Evolutionary conservation across 2,113 vertebrate species (phyloP), one percentile per base, ranked within the genome.

Genomic region (Sorex fumeus): DNA sequence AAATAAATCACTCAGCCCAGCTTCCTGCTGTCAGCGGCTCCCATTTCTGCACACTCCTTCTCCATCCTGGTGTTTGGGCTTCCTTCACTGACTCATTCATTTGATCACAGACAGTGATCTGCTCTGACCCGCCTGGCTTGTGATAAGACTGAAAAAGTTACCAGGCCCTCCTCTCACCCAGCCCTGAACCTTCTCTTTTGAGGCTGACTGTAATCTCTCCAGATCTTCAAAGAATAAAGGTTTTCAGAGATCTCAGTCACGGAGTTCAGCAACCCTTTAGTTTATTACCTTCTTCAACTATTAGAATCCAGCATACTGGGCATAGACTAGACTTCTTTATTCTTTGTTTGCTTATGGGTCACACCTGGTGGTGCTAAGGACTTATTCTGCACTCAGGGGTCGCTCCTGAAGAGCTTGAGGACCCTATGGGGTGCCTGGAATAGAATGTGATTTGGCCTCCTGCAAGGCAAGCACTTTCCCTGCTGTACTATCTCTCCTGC

Each of bases 201-300:
- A 87, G 66, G 70, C 6, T 74, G 2, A 19, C 16, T 7, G 0
- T 21, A 25, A 8, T 79, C 89, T 83, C 13, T 69, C 28, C 76
- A 1, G 0, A 43, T 64, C 23, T 69, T 70, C 28, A 30, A 15
- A 53, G 8, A 19, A 86, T 66, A 40, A 0, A 76, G 7, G 43
- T 81, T 91, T 93, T 23, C 19, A 88, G 45, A 30, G 53, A 27
- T 88, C 70, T 90, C 76, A 6, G 19, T 23, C 32, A 60, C 47
- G 28, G 69, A 86, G 10, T 28, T 87, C 25, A 93, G 69, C 88
- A 95, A 57, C 25, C 3, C 43, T 86, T 79, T 19, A 19, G 10
- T 62, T 88, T 85, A 25, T 85, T 66, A 12, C 28, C 27, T 62
- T 25, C 25, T 25, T 60, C 21, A 60, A 60, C 7, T n/a, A 3